Base-by-base conservation (phyloP, 2,113 vertebrate species). In the Halichoeres trimaculatus region DNA sequence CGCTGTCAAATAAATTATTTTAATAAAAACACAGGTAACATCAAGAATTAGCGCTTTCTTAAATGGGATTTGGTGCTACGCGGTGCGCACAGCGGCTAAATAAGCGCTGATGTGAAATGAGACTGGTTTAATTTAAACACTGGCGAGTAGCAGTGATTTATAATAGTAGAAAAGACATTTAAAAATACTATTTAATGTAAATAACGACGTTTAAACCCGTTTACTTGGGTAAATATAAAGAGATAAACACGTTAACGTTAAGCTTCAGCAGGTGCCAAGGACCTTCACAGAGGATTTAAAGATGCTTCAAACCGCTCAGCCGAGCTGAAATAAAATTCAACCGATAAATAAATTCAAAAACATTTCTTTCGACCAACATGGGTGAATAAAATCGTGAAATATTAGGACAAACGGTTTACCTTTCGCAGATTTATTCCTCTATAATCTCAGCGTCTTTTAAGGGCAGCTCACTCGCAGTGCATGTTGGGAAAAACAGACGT, bases 401-500 rank as follows among this genome's bases (percentile, higher is more conserved):
- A 0, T 2, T 24, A 2, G 9, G 10, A 30, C n/a, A 55, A 38
- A 1, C n/a, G 0, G 0, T 14, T 62, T 14, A 78, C 79, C 71
- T 66, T 51, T 3, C 7, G 7, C 19, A 50, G 4, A 51, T 23
- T 50, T 3, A 59, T 0, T 63, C 45, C 48, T 8, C 16, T 53
- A 1, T 63, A 26, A 78, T 40, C 20, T 5, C 17, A 0, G 38
- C 11, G 45, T 54, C 35, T 12, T 61, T 1, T 4, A 4, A 17
- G 8, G 3, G 61, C 9, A 8, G 34, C 36, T 26, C 16, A 0
- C 13, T 0, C 23, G 36, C 70, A 60, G 41, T 16, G 84, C 73
- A 85, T 73, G 66, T 2, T 20, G 84, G 87, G 87, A 78, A 75
- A n/a, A 74, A 75, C 0, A 19, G n/a, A 26, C 30, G 3, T 1